Percentiles rank a stretch among this genome's conserved stretches.
Evolutionary conservation across 2,797 vertebrate species (phyloP).

Genomic region (Artibeus jamaicensis): DNA sequence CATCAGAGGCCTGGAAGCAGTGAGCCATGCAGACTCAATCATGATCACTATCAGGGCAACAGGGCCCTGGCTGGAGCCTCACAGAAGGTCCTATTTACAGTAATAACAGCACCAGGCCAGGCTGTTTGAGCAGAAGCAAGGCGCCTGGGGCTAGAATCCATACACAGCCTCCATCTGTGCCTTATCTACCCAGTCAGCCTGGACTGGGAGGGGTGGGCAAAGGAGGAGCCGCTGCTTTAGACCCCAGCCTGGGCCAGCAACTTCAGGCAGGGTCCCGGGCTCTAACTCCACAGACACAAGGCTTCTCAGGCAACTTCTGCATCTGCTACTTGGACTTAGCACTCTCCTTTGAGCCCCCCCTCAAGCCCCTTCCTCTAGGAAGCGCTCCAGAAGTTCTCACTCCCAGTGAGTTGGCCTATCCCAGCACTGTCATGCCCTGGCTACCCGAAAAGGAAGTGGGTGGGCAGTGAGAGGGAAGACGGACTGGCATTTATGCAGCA

Average conservation of each 20-base stretch:
- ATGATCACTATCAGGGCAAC: conserved; percentile 68
- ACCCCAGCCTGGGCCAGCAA: neutral
- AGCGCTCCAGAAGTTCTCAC: neutral
- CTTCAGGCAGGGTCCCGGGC: neutral
- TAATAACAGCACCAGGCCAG: conserved; percentile 78
- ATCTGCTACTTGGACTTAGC: neutral
- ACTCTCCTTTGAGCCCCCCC: neutral
- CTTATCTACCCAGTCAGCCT: conserved; percentile 45
- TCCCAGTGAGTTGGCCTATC: neutral
- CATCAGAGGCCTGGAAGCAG: neutral
- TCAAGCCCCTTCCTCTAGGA: neutral
- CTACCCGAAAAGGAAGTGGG: neutral
- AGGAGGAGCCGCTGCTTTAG: neutral
- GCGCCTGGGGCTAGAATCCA: conserved; percentile 75
- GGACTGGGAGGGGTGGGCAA: neutral
- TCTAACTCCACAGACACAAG: neutral
- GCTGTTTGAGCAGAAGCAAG: conserved; percentile 28
- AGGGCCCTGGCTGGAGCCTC: conserved; percentile 49
- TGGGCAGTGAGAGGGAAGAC: neutral
- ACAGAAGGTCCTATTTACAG: conserved; percentile 84
- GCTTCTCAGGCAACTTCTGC: neutral
- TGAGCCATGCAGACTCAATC: conserved; percentile 55
- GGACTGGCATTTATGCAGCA: neutral
- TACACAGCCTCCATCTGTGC: conserved; percentile 77
- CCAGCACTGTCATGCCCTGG: neutral